Conservation (phyloP, 1,140 invertebrate species). For the Calliphora vicina region DNA sequence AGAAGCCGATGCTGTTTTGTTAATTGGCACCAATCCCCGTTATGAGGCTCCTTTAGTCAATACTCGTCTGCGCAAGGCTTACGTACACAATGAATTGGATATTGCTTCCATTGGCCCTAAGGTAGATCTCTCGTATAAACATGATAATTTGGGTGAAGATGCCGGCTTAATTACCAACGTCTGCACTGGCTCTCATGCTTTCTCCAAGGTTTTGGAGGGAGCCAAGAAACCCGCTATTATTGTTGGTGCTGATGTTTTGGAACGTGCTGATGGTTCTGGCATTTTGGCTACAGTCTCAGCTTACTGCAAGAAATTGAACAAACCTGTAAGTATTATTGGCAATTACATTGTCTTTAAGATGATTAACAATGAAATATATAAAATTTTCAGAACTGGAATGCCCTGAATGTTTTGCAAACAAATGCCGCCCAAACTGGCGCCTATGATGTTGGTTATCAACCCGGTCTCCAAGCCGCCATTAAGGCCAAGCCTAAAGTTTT, state of each 20-base stretch:
- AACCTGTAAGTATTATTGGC: slow-evolving; percentile 62
- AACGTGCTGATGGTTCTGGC: slow-evolving; percentile 79
- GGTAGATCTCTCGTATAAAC: slow-evolving; percentile 93
- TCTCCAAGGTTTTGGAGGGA: slow-evolving; percentile 74
- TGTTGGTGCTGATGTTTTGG: slow-evolving; percentile 84
- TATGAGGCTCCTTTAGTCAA: slow-evolving; percentile 98
- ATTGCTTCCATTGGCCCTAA: slow-evolving; percentile 89
- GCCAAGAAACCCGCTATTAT: slow-evolving; percentile 94
- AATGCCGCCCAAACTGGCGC: slow-evolving; percentile 95
- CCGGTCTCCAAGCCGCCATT: slow-evolving; percentile 77
- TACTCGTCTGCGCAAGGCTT: slow-evolving; percentile 92
- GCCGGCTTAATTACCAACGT: slow-evolving; percentile 78
- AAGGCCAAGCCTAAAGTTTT: slow-evolving; percentile 80
- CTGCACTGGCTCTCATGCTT: slow-evolving; percentile 77
- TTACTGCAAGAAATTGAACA: slow-evolving; percentile 69
- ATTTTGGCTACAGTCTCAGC: slow-evolving; percentile 79
- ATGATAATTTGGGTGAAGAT: slow-evolving; percentile 88
- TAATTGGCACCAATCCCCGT: slow-evolving; percentile 96
- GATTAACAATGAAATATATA: not conserved
- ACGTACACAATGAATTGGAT: slow-evolving; percentile 84
- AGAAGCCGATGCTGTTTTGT: slow-evolving; percentile 89
- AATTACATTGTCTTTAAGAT: slow-evolving; percentile 61
- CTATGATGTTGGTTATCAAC: slow-evolving; percentile 91
- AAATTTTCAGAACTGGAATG: slow-evolving; percentile 67
- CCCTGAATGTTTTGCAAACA: slow-evolving; percentile 90